Conservation (phyloP, 2,888 invertebrate species). For the Archips xylosteana region DNA sequence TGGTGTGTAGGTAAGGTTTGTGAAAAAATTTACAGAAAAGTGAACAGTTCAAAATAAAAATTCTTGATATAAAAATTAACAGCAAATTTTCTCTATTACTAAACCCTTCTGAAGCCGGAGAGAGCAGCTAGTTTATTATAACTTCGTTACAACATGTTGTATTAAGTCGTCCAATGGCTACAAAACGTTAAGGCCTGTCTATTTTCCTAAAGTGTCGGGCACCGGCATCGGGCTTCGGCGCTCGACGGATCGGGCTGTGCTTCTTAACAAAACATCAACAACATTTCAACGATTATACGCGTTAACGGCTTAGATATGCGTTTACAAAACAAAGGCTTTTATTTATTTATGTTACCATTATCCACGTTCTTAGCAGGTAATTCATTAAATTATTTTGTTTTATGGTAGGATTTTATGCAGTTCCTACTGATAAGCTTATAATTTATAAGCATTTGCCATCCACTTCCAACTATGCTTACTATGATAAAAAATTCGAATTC, state of each 20-base stretch:
- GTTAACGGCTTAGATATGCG: slow-evolving; percentile 59
- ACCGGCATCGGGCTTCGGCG: slow-evolving; percentile 64
- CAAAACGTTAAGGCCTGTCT: slow-evolving; percentile 66
- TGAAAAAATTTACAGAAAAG: no score
- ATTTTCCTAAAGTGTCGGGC: slow-evolving; percentile 74
- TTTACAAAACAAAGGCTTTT: slow-evolving; percentile 57
- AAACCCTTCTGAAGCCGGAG: no score
- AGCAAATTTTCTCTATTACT: no score
- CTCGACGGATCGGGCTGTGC: slow-evolving; percentile 60
- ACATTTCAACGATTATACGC: slow-evolving; percentile 63
- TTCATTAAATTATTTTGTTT: slow-evolving; percentile 19
- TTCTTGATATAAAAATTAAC: no score
- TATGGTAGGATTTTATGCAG: slow-evolving; percentile 9
- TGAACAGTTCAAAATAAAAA: no score
- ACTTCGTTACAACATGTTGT: slow-evolving; percentile 45
- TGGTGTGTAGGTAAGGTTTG: no score
- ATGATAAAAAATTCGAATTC: neutral
- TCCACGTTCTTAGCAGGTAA: slow-evolving; percentile 28
- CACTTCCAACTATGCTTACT: neutral
- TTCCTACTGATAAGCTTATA: slow-evolving; percentile 8
- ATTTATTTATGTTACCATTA: slow-evolving; percentile 56
- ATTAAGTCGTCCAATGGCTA: slow-evolving; percentile 59
- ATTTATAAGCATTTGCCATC: neutral
- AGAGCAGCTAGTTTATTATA: no score
- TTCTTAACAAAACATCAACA: slow-evolving; percentile 75